Base-by-base conservation (phyloP, 1,140 invertebrate genomes). In the Ceratitis capitata region DNA sequence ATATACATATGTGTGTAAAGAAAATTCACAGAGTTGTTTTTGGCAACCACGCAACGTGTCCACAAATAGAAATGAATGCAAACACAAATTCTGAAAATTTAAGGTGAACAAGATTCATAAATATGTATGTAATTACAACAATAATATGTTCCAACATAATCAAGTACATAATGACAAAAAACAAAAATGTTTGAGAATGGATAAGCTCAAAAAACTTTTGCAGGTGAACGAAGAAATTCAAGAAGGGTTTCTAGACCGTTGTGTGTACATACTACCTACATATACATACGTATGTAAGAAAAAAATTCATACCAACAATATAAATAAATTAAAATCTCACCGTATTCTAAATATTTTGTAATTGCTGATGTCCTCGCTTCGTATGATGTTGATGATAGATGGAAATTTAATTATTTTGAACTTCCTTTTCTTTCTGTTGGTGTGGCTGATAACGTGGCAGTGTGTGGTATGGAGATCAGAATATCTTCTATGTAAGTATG, bases 391-490 rank as follows among this genome's bases (percentile, higher is more conserved):
- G 39, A 32, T 45, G 42, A 42, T n/a, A 26, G 39, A 32, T 35
- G 61, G 29, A 69, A 78, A 19, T 35, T 16, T 78, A n/a, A 45
- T 23, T 29, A 29, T 61, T 19, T 26, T 78, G 39, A 78, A 78
- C 32, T 74, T 1, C 23, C n/a, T 78, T 19, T 78, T 42, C 32
- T 74, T 1, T 42, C n/a, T 78, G 42, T 78, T 42, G 39, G 51
- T n/a, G 23, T 56, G 19, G 51, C 23, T 23, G 19, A n/a, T 78
- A 42, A 45, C n/a, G 69, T 45, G 69, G 69, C 69, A 78, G 69
- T 78, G 69, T 45, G 69, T 78, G 69, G n/a, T 78, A 39, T 45
- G 19, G 39, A 78, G 69, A 78, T 45, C 39, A 78, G n/a, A 78
- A 32, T 14, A 42, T 35, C 39, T n/a, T 78, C 35, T 32, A 23